Conservation (phyloP, 2,888 invertebrate species). For the Thymelicus acteon region DNA sequence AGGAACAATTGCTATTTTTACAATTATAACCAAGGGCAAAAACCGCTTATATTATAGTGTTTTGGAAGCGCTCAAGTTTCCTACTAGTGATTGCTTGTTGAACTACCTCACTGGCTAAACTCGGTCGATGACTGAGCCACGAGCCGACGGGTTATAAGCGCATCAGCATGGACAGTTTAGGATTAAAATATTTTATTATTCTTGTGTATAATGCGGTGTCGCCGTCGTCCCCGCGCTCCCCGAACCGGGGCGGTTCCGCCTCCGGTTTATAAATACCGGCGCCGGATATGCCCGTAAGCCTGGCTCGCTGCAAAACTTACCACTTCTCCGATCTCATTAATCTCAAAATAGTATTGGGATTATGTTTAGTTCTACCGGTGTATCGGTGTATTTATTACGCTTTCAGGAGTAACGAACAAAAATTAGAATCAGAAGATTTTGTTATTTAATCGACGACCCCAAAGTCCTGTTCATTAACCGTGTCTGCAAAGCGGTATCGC, state of each 20-base stretch:
- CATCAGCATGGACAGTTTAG: neutral
- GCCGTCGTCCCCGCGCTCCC: conserved; percentile 59
- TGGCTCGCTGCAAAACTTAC: conserved; percentile 27
- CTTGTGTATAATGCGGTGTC: conserved; percentile 31
- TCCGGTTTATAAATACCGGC: conserved; percentile 78
- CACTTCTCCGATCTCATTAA: conserved; percentile 26
- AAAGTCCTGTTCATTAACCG: no score
- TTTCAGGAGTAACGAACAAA: neutral
- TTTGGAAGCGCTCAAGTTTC: no score
- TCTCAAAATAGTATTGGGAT: conserved; percentile 6
- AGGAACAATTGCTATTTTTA: no score
- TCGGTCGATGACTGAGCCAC: neutral
- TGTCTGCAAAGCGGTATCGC: no score
- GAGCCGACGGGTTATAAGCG: no score
- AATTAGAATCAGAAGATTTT: no score
- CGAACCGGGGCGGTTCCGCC: conserved; percentile 65
- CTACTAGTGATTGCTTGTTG: no score
- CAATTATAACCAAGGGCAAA: no score
- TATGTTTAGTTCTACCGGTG: conserved; percentile 15
- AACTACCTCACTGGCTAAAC: neutral
- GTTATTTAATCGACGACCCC: no score
- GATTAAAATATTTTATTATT: conserved; percentile 15
- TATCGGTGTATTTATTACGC: conserved; percentile 41
- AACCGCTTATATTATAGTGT: no score
- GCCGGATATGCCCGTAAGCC: conserved; percentile 63